phyloP scores from a whole-genome alignment of 2,888 invertebrate genomes.

The Zootermopsis nevadensis region DNA sequence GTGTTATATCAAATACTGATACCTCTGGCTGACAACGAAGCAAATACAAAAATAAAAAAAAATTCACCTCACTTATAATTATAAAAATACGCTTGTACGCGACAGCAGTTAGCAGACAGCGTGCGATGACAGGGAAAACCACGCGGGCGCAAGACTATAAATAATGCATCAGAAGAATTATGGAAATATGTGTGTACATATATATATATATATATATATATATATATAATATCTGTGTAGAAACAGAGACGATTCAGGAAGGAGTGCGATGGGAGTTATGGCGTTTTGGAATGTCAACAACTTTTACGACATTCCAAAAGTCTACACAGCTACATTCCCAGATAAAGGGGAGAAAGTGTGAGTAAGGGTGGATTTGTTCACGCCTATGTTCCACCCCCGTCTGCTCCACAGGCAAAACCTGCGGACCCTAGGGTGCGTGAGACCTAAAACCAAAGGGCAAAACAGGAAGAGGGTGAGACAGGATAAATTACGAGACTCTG shows the following conservation, averaged over 20 bases:
- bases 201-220: not conserved
- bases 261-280: not conserved
- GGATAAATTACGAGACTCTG: constrained; percentile 1
- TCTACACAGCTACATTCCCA: not conserved
- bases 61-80: not conserved
- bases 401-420: not conserved
- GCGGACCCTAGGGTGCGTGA: constrained; percentile 14
- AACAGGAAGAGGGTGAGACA: not conserved
- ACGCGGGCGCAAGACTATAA: not conserved
- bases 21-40: not conserved
- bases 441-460: not conserved
- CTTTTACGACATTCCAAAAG: constrained; percentile 16
- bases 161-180: constrained; percentile 8
- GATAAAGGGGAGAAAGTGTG: not conserved
- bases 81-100: not conserved
- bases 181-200: not conserved
- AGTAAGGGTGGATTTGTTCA: not conserved
- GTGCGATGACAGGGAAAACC: not conserved
- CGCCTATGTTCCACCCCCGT: constrained; percentile 1
- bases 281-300: constrained; percentile 19
- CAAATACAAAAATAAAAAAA: not conserved
- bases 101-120: not conserved
- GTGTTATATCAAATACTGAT: not conserved
- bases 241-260: not conserved
- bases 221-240: not conserved